Percentiles rank a stretch among this genome's conserved stretches.
Conservation (phyloP, 2,888 invertebrate species). For the Smittia sp. region DNA sequence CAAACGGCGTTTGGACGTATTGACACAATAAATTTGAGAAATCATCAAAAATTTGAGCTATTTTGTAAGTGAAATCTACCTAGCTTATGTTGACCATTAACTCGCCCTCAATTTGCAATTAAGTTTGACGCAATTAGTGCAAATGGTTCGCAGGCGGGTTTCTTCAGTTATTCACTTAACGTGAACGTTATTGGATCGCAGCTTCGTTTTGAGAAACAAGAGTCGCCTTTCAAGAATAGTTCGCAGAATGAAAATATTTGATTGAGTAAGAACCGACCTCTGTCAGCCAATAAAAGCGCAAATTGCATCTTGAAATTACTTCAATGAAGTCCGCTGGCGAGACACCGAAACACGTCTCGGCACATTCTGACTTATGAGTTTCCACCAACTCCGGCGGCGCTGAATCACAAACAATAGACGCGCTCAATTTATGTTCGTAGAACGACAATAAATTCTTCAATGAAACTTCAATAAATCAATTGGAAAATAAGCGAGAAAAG, state of each 20-base stretch:
- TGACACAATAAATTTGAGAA: constrained; percentile 10
- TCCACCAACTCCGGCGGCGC: background rate
- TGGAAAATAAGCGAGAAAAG: constrained; percentile 19
- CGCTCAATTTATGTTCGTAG: constrained; percentile 8
- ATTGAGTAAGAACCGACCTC: too few relatives aligned
- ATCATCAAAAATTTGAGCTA: background rate
- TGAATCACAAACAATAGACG: constrained; percentile 17
- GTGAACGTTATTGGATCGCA: too few relatives aligned
- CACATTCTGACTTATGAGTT: background rate
- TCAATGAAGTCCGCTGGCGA: background rate
- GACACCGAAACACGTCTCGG: background rate
- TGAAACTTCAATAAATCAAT: constrained; percentile 17
- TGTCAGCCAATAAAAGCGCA: background rate
- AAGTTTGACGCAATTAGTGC: background rate
- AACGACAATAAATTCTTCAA: constrained; percentile 28
- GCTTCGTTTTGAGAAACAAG: background rate
- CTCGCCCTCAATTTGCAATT: background rate
- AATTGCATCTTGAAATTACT: background rate
- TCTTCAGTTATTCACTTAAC: too few relatives aligned
- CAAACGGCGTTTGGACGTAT: background rate
- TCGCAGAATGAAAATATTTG: too few relatives aligned
- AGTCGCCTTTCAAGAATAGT: background rate
- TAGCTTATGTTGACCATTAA: background rate
- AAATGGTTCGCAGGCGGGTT: too few relatives aligned
- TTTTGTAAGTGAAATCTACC: constrained; percentile 5